Evolutionary conservation across 2,888 invertebrate genomes (phyloP), one percentile per base, ranked within the genome.

Genomic region (Plagiodera versicolora): DNA sequence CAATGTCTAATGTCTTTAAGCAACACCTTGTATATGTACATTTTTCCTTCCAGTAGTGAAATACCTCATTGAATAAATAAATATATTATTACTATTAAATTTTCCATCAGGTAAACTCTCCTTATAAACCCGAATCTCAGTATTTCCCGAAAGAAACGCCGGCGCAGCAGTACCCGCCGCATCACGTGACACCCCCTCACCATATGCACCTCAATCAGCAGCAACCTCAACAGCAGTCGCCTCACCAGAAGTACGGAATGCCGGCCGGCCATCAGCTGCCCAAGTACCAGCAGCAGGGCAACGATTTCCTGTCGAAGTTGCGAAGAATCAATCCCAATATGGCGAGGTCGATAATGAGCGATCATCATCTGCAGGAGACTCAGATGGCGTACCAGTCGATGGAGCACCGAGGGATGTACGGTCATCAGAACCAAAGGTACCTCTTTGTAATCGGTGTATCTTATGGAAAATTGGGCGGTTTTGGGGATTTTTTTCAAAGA

Each of bases 341-440:
- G 74, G 77, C 79, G 2, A 69, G 77, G 32, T 75, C 75, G 16
- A 77, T 79, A 16, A 76, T 78, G 60, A 73, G 70, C 62, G 78
- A 79, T 18, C 77, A 77, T 64, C 75, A 76, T 61, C 63, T 77
- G 28, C 71, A 77, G 45, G 77, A 78, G 14, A 54, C 73, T 0
- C 74, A 74, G 58, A 45, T 67, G 1, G 54, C 56, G 10, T 72
- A 72, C 54, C 67, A 72, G 47, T 52, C 72, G 2, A 70, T 75
- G 66, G 75, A 76, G 16, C 77, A 75, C 46, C 72, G 68, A 30
- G 51, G 74, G 19, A 68, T 75, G 64, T 77, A 75, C 54, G 58
- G 67, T 18, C 74, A 48, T 19, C 69, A 70, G 30, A 72, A 74
- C 39, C 77, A 76, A 58, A 67, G 76, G 50, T 75, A 24, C n/a